Percentiles rank a stretch among this genome's conserved stretches.
phyloP scores from a whole-genome alignment of 2,113 vertebrate genomes.

The Columbina picui region DNA sequence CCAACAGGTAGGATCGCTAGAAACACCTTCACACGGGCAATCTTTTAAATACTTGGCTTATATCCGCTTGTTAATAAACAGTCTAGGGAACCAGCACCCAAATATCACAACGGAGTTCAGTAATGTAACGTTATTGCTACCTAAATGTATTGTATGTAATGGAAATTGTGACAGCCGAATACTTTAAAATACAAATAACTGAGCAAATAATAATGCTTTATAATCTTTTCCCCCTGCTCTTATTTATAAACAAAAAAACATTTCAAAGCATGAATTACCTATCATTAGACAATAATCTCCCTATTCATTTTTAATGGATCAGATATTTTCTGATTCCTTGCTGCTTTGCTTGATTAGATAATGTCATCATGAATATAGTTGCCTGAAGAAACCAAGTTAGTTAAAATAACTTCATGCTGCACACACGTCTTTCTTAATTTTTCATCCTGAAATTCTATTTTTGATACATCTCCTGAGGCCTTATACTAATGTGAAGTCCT shows the following conservation, averaged over 20 bases:
- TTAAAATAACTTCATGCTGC: slow-evolving; percentile 48
- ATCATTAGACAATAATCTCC: background rate
- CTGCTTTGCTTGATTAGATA: slow-evolving; percentile 38
- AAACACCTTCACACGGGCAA: background rate
- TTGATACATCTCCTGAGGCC: slow-evolving; percentile 19
- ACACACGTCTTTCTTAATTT: slow-evolving; percentile 31
- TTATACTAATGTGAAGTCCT: slow-evolving; percentile 22
- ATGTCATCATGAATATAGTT: slow-evolving; percentile 28
- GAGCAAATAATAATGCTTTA: background rate
- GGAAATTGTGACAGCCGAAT: background rate
- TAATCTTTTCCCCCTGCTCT: background rate
- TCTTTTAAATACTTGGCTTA: background rate
- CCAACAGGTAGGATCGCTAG: slow-evolving; percentile 88
- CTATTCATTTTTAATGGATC: slow-evolving; percentile 30
- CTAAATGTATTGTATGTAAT: background rate
- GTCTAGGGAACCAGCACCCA: background rate
- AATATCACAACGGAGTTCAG: background rate
- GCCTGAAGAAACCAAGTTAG: slow-evolving; percentile 38
- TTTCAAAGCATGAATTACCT: slow-evolving; percentile 7
- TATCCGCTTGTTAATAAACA: background rate
- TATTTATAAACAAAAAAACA: background rate
- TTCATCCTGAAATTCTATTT: slow-evolving; percentile 51
- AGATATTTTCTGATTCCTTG: background rate
- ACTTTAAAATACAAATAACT: slow-evolving; percentile 6
- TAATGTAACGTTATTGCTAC: background rate